These are phyloP conservation scores for Strix aluco DNA, from an alignment of 2,113 vertebrate species.

Conservation along the genomic window DNA sequence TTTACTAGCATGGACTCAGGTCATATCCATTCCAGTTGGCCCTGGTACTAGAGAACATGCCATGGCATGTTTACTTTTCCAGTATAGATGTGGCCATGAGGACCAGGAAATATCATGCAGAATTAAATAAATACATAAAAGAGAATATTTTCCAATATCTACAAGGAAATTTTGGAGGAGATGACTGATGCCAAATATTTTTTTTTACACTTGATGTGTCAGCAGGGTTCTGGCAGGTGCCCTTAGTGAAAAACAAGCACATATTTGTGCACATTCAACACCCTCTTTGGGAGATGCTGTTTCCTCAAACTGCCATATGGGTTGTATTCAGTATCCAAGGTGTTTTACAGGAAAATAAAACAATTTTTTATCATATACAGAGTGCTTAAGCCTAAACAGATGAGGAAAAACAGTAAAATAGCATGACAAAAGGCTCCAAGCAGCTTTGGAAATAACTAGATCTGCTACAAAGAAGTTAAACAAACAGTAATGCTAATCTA, in stretches of 20 bases:
- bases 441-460: conserved; percentile 24
- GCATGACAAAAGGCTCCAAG: conserved; percentile 21
- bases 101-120: conserved; percentile 14
- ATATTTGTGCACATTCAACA: conserved; percentile 64
- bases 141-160: conserved; percentile 53
- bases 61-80: neutral
- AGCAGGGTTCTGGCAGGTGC: conserved; percentile 61
- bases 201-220: conserved; percentile 57
- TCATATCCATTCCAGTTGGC: neutral
- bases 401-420: conserved; percentile 30
- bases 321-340: conserved; percentile 57
- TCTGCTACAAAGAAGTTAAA: conserved; percentile 1
- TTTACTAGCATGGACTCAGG: neutral
- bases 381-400: conserved; percentile 49
- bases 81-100: neutral
- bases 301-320: conserved; percentile 60
- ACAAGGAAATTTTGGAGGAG: conserved; percentile 45
- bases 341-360: conserved; percentile 62
- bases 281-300: conserved; percentile 62
- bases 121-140: conserved; percentile 47
- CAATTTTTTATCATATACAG: conserved; percentile 45
- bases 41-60: neutral
- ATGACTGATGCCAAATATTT: conserved; percentile 44
- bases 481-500: neutral
- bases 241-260: conserved; percentile 55